A percentile compares a stretch with the other conserved stretches of the same genome.
Evolutionary conservation across 2,888 invertebrate genomes (phyloP).

Genomic region (Cheilosia variabilis): DNA sequence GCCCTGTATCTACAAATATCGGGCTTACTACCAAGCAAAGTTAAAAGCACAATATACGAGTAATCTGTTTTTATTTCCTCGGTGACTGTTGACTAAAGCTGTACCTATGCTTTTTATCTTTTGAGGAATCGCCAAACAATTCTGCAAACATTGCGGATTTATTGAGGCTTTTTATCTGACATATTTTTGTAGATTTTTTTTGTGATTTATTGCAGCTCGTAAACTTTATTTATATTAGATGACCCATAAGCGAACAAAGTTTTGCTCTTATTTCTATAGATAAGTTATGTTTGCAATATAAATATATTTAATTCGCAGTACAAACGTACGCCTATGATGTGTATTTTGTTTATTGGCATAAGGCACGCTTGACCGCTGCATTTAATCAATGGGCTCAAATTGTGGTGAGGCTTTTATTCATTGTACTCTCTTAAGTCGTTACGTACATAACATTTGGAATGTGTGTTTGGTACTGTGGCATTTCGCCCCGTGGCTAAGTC

Average conservation of each 20-base stretch:
- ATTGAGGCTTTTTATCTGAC: not conserved
- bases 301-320: too few relatives aligned
- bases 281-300: not conserved
- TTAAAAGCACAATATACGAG: not conserved
- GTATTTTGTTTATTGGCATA: too few relatives aligned
- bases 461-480: too few relatives aligned
- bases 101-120: not conserved
- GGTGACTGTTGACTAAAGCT: not conserved
- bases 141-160: conserved; percentile 1
- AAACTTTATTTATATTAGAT: not conserved
- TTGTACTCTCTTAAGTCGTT: too few relatives aligned
- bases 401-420: too few relatives aligned
- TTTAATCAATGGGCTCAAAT: too few relatives aligned
- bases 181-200: not conserved
- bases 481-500: too few relatives aligned
- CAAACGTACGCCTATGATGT: too few relatives aligned
- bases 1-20: not conserved
- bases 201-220: not conserved
- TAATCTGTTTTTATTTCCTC: not conserved
- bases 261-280: not conserved
- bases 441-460: too few relatives aligned
- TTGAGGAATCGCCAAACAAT: not conserved
- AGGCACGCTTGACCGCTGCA: too few relatives aligned
- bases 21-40: not conserved
- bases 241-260: not conserved